phyloP scores from a whole-genome alignment of 2,888 invertebrate species.

The Spialia ferax region DNA sequence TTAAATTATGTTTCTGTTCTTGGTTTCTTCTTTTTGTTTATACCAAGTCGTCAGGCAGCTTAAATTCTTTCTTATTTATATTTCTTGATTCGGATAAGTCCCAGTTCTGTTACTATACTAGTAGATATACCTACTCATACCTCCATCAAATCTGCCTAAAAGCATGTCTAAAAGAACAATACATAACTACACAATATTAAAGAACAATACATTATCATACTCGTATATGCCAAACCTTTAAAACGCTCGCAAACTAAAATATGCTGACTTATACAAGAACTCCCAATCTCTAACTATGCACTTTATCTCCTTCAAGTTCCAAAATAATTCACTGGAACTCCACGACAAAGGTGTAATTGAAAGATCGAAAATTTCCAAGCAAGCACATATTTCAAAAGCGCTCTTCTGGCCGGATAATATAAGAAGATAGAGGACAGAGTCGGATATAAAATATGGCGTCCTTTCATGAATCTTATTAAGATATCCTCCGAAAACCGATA shows the following conservation, averaged over 20 bases:
- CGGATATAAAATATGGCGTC: slow-evolving; percentile 93
- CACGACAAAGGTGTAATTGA: slow-evolving; percentile 82
- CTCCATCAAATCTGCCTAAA: too few species aligned
- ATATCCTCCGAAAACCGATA: slow-evolving; percentile 89
- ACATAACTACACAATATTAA: too few species aligned
- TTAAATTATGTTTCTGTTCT: too few species aligned
- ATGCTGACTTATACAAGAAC: slow-evolving; percentile 18
- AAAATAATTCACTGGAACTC: slow-evolving; percentile 64
- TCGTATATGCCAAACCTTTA: neutral
- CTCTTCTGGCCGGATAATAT: slow-evolving; percentile 84
- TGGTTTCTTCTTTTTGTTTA: too few species aligned
- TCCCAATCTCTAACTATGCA: slow-evolving; percentile 33
- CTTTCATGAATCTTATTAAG: slow-evolving; percentile 95
- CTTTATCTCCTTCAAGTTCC: slow-evolving; percentile 56
- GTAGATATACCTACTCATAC: too few species aligned
- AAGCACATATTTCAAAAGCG: slow-evolving; percentile 84
- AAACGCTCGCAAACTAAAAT: slow-evolving; percentile 6
- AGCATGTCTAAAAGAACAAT: too few species aligned
- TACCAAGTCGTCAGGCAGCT: too few species aligned
- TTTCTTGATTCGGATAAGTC: too few species aligned
- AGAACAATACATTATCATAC: neutral
- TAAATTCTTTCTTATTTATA: too few species aligned
- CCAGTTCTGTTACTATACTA: too few species aligned
- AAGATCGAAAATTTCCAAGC: slow-evolving; percentile 85
- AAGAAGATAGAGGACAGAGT: slow-evolving; percentile 87